Evolutionary conservation across 2,113 vertebrate species (phyloP).

Genomic region (Vulpes ferrilata): DNA sequence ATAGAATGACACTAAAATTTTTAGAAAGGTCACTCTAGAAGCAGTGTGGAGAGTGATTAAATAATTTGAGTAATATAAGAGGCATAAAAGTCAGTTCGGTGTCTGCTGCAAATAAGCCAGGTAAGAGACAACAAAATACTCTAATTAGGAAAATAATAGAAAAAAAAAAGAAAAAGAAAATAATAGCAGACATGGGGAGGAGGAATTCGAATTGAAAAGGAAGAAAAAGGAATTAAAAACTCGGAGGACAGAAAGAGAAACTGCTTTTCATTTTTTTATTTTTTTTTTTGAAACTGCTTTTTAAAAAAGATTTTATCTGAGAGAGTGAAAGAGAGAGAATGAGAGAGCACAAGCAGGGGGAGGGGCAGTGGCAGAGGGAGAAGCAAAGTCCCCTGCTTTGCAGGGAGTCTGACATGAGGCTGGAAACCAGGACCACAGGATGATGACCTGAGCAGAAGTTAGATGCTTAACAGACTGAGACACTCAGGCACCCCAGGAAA

Average conservation of each 20-base stretch:
- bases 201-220: background rate
- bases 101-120: background rate
- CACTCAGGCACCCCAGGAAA: background rate
- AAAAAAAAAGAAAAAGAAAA: background rate
- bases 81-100: background rate
- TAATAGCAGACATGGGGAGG: background rate
- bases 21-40: constrained; percentile 32
- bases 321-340: background rate
- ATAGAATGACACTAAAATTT: background rate
- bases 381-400: background rate
- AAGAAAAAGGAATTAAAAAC: background rate
- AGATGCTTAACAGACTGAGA: background rate
- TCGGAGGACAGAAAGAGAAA: background rate
- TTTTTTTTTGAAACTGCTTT: background rate
- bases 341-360: background rate
- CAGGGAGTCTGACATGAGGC: background rate
- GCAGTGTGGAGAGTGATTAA: background rate
- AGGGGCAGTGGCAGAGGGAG: background rate
- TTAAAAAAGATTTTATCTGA: background rate
- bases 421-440: background rate
- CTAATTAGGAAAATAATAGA: background rate
- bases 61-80: background rate
- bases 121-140: background rate
- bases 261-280: background rate
- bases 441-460: background rate